phyloP scores from a whole-genome alignment of 2,797 vertebrate genomes.

The Pseudomugil tenellus region DNA sequence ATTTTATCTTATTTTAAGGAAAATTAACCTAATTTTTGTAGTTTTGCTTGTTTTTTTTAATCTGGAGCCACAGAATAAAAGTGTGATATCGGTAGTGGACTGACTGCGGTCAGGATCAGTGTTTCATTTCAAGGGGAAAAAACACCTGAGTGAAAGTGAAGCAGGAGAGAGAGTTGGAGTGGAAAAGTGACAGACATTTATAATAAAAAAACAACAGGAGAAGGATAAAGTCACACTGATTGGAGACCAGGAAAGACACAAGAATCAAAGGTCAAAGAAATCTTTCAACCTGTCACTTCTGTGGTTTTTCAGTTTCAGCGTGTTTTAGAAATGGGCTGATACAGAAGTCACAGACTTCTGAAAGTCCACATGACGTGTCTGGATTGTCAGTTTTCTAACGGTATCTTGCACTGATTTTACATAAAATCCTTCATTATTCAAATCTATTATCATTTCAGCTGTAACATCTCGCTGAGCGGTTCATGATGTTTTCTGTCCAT shows the following conservation, averaged over 20 bases:
- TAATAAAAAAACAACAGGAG: conserved; percentile 7
- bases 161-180: background rate
- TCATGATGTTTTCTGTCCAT: conserved; percentile 46
- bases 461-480: conserved; percentile 25
- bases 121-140: conserved; percentile 43
- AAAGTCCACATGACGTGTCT: conserved; percentile 24
- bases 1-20: too few relatives aligned
- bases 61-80: conserved; percentile 30
- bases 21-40: too few relatives aligned
- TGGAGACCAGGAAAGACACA: conserved; percentile 45
- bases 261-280: conserved; percentile 43
- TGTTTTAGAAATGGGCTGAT: conserved; percentile 19
- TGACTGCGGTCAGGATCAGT: conserved; percentile 26
- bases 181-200: conserved; percentile 15
- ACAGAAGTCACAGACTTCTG: conserved; percentile 23
- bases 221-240: conserved; percentile 37
- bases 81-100: background rate
- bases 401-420: conserved; percentile 13
- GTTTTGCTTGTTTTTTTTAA: too few relatives aligned
- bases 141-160: conserved; percentile 33
- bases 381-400: conserved; percentile 8
- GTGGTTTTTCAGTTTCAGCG: conserved; percentile 19
- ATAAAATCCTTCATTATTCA: conserved; percentile 36
- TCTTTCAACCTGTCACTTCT: conserved; percentile 57
- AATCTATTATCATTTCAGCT: conserved; percentile 31